Base-by-base conservation (phyloP, 2,888 invertebrate genomes). In the Drosophila formosana region DNA sequence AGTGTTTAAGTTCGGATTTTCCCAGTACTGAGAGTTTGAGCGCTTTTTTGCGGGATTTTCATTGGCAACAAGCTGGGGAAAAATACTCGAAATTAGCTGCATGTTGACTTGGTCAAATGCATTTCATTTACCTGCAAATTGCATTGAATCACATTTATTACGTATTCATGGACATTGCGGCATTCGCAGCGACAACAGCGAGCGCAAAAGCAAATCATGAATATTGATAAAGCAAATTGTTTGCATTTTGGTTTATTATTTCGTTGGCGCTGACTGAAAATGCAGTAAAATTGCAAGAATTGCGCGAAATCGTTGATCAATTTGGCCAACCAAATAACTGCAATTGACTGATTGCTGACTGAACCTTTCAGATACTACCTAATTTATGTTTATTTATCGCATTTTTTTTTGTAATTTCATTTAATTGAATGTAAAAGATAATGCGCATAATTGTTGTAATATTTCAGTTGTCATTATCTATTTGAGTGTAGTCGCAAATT, bases 211-310 rank as follows among this genome's bases (percentile, higher is more conserved):
- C 13, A 63, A 62, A 66, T 77, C 86, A 85, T 83, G 88, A 88
- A 83, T 88, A 83, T 83, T 88, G 75, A 85, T 80, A 80, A 71
- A 71, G 75, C 80, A 69, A 88, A 88, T 85, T 77, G 78, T 78
- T 75, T 80, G 80, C 51, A 65, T 66, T 77, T 65, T 18, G 67
- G 66, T 72, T 77, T 72, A 75, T 75, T 87, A 72, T 65, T 68
- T 72, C 60, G 66, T 63, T 69, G 26, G 18, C 55, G 45, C 45
- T 65, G 72, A 60, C 65, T 62, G 61, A 62, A 69, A 65, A 69
- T 51, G 26, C 49, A 34, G 39, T 43, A 58, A 56, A 63, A 66
- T 62, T 57, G 47, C 49, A 45, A 52, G 58, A 73, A 60, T 61
- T 49, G 55, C 43, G 18, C 37, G 47, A 58, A 55, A 65, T 3